Base-by-base conservation (phyloP, 2,888 invertebrate genomes). In the Melanophora roralis region DNA sequence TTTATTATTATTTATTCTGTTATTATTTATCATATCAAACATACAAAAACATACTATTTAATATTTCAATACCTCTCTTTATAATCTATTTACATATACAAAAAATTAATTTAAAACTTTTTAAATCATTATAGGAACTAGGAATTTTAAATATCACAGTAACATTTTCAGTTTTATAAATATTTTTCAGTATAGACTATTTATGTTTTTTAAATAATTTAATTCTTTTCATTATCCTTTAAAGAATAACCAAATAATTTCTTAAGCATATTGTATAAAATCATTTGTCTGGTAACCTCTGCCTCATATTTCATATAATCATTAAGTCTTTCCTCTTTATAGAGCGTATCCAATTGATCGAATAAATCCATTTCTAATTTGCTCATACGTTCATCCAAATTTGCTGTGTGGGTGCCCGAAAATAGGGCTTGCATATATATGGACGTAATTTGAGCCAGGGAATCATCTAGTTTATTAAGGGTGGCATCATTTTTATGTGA, bases 221-320 rank as follows among this genome's bases (percentile, higher is more conserved):
- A 60, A 59, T 59, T 69, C 19, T 83, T 73, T 64, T 82, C 83
- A 16, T 75, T 75, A 16, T 76, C 82, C 16, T 85, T 84, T 60
- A 80, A 82, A 6, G 84, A 78, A 78, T 87, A 88, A 62, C 87
- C 87, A 75, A 88, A 88, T 47, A 88, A 81, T 65, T 86, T 83
- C 83, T 88, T 88, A 9, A 88, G 78, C 86, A 88, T 85, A 68
- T 85, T 87, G 47, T 88, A 88, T 55, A 88, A 81, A 55, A 88
- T 85, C 87, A 88, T 86, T 84, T 88, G 88, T 43, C 86, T 84
- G 21, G 87, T 85, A 51, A 88, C 88, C 81, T 87, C 87, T 62
- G 85, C 84, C 68, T 88, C 88, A 23, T 88, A 88, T 55, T 83
- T 84, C 84, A 88, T 88, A 49, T 87, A 88, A 62, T 88, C 87